These are phyloP conservation scores for Paedocypris micromegethes DNA, from an alignment of 2,797 vertebrate species.

Conservation along the genomic window DNA sequence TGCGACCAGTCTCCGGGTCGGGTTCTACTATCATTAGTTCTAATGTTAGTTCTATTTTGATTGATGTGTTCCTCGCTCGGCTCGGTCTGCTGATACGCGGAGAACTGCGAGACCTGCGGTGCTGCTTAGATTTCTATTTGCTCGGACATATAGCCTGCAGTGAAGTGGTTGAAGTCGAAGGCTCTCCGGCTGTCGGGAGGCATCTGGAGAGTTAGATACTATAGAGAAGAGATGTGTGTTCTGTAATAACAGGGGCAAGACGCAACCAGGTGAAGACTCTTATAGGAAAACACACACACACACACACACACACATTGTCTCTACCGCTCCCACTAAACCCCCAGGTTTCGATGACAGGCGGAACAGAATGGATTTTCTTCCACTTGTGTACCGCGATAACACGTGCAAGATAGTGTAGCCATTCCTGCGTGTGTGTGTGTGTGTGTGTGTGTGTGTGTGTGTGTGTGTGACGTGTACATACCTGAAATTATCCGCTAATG, in stretches of 20 bases:
- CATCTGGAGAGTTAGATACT: constrained; percentile 30
- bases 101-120: neutral
- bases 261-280: constrained; percentile 33
- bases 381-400: constrained; percentile 27
- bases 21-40: constrained; percentile 26
- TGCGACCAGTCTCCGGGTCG: constrained; percentile 23
- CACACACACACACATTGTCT: constrained; percentile 17
- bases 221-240: constrained; percentile 13
- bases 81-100: neutral
- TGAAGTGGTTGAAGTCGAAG: constrained; percentile 33
- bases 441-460: constrained; percentile 2
- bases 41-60: constrained; percentile 24
- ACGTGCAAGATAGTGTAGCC: constrained; percentile 12
- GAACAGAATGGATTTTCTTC: constrained; percentile 26
- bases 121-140: constrained; percentile 27
- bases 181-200: constrained; percentile 11
- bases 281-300: constrained; percentile 11
- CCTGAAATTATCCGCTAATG: constrained; percentile 12
- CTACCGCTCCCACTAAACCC: constrained; percentile 11
- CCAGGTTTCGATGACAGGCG: constrained; percentile 32
- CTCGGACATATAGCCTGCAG: constrained; percentile 33
- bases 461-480: constrained; percentile 1
- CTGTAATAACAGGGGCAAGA: constrained; percentile 30
- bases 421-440: constrained; percentile 1
- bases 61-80: neutral